phyloP scores from a whole-genome alignment of 1,140 invertebrate genomes.

The Parapsyche elsis region DNA sequence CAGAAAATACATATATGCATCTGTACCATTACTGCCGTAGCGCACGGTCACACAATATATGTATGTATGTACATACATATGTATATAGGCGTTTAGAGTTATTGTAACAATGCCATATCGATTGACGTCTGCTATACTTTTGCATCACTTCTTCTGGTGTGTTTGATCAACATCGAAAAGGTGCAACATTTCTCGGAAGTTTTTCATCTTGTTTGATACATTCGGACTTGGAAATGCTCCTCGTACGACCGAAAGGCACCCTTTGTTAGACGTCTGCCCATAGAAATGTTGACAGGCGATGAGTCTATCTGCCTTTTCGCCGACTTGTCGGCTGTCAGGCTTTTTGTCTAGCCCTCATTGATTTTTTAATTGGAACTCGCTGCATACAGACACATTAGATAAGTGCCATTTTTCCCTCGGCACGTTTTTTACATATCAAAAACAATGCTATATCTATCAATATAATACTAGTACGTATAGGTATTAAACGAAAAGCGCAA shows the following conservation, averaged over 20 bases:
- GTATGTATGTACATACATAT: too few relatives aligned
- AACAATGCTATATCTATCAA: too few relatives aligned
- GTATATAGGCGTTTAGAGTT: too few relatives aligned
- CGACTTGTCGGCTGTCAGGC: conserved; percentile 10
- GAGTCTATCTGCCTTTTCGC: not conserved
- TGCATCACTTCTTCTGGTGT: too few relatives aligned
- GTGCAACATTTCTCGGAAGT: not conserved
- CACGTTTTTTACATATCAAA: too few relatives aligned
- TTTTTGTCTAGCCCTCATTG: conserved; percentile 1
- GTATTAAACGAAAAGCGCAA: too few relatives aligned
- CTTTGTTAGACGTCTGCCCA: not conserved
- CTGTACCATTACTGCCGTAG: too few relatives aligned
- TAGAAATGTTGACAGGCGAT: conserved; percentile 9
- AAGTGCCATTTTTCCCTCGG: not conserved
- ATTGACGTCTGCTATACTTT: too few relatives aligned
- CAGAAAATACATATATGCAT: too few relatives aligned
- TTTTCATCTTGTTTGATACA: not conserved
- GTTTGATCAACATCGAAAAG: not conserved
- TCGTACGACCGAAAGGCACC: not conserved
- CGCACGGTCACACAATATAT: too few relatives aligned
- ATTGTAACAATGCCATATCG: too few relatives aligned
- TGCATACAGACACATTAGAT: not conserved
- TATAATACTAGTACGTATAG: too few relatives aligned
- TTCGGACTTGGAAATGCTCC: not conserved
- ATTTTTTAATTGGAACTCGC: conserved; percentile 4